These are phyloP conservation scores for Strix occidentalis DNA, from an alignment of 2,797 vertebrate genomes.

Conservation along the genomic window DNA sequence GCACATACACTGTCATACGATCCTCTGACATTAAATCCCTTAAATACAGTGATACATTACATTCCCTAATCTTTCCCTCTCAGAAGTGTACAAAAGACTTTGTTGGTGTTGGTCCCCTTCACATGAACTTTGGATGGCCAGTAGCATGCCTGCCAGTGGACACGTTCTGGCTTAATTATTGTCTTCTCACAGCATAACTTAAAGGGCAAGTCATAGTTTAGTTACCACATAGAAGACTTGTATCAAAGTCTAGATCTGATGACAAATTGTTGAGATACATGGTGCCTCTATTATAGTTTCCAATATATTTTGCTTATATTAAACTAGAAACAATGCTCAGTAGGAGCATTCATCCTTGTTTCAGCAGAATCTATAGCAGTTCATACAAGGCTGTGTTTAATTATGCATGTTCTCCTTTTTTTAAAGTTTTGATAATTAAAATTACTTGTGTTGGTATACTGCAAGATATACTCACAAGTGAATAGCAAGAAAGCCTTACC, in stretches of 20 bases:
- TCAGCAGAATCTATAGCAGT: background rate
- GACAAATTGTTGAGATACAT: background rate
- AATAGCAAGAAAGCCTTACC: background rate
- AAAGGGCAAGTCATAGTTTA: background rate
- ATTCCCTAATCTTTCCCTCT: background rate
- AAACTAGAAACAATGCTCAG: background rate
- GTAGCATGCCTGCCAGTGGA: background rate
- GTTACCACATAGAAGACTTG: background rate
- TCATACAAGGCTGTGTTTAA: background rate
- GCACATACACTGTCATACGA: background rate
- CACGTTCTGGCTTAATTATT: background rate
- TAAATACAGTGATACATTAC: background rate
- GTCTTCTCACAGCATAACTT: background rate
- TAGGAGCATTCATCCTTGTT: background rate
- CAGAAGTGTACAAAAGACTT: background rate
- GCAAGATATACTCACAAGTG: background rate
- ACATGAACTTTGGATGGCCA: background rate
- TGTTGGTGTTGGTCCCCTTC: accelerated
- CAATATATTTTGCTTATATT: background rate
- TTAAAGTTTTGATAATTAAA: background rate
- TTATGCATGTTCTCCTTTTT: background rate
- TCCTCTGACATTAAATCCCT: background rate
- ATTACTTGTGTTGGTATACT: background rate
- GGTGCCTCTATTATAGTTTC: background rate
- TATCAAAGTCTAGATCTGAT: background rate